A percentile compares a stretch with the other conserved stretches of the same genome.
Evolutionary conservation across 2,113 vertebrate genomes (phyloP).

Genomic region (Paralichthys olivaceus): DNA sequence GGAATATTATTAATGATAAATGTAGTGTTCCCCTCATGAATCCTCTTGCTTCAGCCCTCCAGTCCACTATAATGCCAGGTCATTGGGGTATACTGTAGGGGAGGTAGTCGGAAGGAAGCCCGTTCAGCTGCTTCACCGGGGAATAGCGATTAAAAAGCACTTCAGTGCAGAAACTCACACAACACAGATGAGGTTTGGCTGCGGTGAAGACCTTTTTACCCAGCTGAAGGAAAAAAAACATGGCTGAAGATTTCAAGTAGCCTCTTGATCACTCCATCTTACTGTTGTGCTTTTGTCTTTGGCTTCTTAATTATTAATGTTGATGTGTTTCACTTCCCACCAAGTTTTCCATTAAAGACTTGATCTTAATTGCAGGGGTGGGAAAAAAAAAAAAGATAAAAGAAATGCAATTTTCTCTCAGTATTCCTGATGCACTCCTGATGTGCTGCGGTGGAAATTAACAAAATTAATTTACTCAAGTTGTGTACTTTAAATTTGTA

Average conservation of each 20-base stretch:
- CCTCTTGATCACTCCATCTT: conserved; percentile 60
- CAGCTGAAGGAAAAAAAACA: conserved; percentile 30
- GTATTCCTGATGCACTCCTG: conserved; percentile 22
- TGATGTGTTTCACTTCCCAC: conserved; percentile 68
- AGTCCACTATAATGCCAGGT: conserved; percentile 56
- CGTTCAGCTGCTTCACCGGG: conserved; percentile 48
- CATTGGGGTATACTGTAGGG: conserved; percentile 40
- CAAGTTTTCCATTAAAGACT: conserved; percentile 67
- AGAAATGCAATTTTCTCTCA: conserved; percentile 55
- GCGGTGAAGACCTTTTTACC: conserved; percentile 56
- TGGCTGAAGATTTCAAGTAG: conserved; percentile 51
- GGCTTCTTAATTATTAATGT: conserved; percentile 78
- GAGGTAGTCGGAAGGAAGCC: conserved; percentile 47
- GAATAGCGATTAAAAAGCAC: conserved; percentile 73
- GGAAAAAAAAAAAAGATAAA: conserved; percentile 47
- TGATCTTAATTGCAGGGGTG: conserved; percentile 60
- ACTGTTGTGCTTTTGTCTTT: conserved; percentile 63
- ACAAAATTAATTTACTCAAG: conserved; percentile 5
- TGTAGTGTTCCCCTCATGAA: conserved; percentile 22
- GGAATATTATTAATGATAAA: conserved; percentile 43
- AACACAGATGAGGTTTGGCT: conserved; percentile 66
- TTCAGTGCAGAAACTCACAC: conserved; percentile 54
- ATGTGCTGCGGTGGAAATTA: conserved; percentile 23
- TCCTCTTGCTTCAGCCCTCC: conserved; percentile 35
- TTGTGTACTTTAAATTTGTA: background rate